These are phyloP conservation scores for Hirudinaria manillensis DNA, from an alignment of 2,888 invertebrate genomes.

Conservation along the genomic window DNA sequence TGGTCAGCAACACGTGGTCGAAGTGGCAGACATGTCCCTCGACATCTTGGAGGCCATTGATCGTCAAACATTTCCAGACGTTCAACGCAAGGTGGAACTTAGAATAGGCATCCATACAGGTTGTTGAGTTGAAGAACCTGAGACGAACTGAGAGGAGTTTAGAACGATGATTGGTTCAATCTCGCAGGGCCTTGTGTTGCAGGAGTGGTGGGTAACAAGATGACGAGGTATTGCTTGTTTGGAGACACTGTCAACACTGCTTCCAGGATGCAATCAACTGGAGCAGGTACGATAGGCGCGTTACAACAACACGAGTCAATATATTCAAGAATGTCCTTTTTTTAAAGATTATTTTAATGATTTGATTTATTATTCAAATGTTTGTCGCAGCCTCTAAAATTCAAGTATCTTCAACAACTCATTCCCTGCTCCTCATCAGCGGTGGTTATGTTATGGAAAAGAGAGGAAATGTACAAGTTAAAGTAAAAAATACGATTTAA, in stretches of 20 bases:
- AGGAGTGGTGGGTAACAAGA: constrained; percentile 27
- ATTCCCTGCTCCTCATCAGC: no score
- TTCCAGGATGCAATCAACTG: constrained; percentile 8
- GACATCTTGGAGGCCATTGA: constrained; percentile 29
- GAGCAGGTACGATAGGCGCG: background rate
- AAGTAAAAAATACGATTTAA: constrained; percentile 10
- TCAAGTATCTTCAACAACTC: no score
- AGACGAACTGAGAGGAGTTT: no score
- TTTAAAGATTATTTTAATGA: background rate
- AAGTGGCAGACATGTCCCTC: constrained; percentile 33
- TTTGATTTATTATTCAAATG: no score
- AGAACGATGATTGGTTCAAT: background rate
- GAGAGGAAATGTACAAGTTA: constrained; percentile 28
- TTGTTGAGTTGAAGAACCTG: background rate
- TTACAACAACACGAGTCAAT: background rate
- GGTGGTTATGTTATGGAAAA: constrained; percentile 1
- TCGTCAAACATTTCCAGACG: constrained; percentile 18
- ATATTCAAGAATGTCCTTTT: background rate
- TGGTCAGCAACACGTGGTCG: constrained; percentile 33
- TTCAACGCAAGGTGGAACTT: constrained; percentile 27
- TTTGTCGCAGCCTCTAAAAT: no score
- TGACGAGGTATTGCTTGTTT: constrained; percentile 22
- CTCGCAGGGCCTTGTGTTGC: constrained; percentile 22
- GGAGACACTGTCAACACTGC: constrained; percentile 15
- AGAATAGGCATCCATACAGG: constrained; percentile 35